Conservation (phyloP, 2,888 invertebrate genomes). For the Eueremaeus valkanovi region DNA sequence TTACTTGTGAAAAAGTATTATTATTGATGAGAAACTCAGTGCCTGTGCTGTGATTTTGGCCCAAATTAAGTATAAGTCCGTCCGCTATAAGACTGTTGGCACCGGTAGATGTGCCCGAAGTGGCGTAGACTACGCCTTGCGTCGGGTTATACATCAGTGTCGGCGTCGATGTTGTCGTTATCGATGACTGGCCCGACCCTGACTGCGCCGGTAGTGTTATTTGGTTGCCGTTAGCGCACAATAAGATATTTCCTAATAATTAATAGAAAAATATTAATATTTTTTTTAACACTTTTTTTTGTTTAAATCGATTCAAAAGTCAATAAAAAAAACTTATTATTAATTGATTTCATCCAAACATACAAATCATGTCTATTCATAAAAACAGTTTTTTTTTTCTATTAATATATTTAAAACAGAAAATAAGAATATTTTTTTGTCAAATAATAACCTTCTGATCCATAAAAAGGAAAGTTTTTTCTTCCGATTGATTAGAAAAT, state of each 20-base stretch:
- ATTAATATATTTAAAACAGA: no score
- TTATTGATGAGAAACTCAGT: conserved; percentile 26
- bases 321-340: no score
- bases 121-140: conserved; percentile 54
- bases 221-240: conserved; percentile 29
- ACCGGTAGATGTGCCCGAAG: conserved; percentile 50
- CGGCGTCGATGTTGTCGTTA: conserved; percentile 38
- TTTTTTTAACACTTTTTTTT: no score
- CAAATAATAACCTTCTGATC: no score
- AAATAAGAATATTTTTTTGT: no score
- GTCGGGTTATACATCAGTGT: conserved; percentile 54
- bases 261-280: not conserved
- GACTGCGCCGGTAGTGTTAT: not conserved
- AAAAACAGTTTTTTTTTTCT: not conserved
- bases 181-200: not conserved
- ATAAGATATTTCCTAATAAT: conserved; percentile 15
- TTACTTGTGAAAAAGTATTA: conserved; percentile 17
- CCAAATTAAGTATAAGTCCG: conserved; percentile 53
- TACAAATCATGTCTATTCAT: not conserved
- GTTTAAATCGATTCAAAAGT: no score
- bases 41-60: conserved; percentile 47
- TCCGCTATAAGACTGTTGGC: conserved; percentile 44
- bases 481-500: not conserved
- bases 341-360: no score
- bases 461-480: no score